Base-by-base conservation (phyloP, 2,888 invertebrate species). In the Leptopterna dolabrata region DNA sequence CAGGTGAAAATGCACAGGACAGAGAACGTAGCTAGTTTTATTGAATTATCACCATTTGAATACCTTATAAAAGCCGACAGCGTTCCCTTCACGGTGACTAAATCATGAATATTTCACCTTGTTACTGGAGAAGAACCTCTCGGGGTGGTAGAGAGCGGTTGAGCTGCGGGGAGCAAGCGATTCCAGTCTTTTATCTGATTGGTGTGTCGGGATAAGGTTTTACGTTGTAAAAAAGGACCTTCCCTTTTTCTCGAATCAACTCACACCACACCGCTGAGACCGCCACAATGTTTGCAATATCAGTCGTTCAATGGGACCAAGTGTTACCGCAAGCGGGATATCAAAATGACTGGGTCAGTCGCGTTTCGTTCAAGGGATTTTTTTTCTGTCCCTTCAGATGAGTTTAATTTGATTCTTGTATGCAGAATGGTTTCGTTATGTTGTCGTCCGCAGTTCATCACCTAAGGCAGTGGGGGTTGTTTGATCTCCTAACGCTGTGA, bases 61-160 rank as follows among this genome's bases (percentile, higher is more conserved):
- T 81, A 81, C 55, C 55, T 81, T 81, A 81, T 81, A 55, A 81
- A 81, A 81, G 81, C 81, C 55, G 81, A 55, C 81, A 81, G 78
- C 81, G 81, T 55, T 81, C 81, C 55, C 30, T 81, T 81, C 55
- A 81, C 81, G 81, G 81, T 78, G 81, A 81, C 81, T 81, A 51
- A 29, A 55, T 81, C 81, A 81, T 81, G 55, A 81, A 81, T 81
- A 81, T 81, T 81, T 81, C 81, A 81, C 51, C 81, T 81, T 55
- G 81, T 81, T 81, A 81, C 55, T 9, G 27, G 78, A 55, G 78
- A 43, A 43, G 51, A 81, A 55, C 29, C 51, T 81, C 55, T 30
- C 51, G 81, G 16, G 55, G 2, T 51, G 81, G 27, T 14, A 11
- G 81, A n/a, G 29, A 27, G 29, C 11, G 47, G n/a, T 19, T 14